Conservation (phyloP, 2,888 invertebrate genomes). For the Drosophila infuscata region DNA sequence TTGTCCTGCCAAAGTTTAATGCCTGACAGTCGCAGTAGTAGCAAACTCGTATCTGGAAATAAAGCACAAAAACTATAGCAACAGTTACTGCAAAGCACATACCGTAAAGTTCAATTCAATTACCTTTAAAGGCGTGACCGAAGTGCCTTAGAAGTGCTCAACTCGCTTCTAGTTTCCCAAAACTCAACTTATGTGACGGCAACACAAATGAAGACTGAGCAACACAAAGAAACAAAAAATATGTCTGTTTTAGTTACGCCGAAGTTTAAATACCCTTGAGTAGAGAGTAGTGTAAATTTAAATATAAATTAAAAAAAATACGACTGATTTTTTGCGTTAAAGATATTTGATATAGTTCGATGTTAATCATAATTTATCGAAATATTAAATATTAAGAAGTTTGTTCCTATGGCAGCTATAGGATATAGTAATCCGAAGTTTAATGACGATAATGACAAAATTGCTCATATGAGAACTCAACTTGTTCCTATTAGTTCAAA, state of each 20-base stretch:
- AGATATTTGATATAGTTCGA: background rate
- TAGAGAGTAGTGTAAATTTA: background rate
- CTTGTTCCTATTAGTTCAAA: background rate
- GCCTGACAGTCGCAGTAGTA: background rate
- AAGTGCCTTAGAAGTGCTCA: conserved; percentile 26
- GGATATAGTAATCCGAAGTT: background rate
- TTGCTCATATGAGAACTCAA: rapidly evolving
- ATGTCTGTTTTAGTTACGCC: background rate
- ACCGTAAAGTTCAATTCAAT: conserved; percentile 39
- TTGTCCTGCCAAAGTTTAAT: background rate
- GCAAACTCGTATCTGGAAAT: background rate
- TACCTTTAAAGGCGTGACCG: conserved; percentile 27
- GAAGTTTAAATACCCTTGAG: background rate
- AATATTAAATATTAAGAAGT: too few species aligned
- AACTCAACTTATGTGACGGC: conserved; percentile 18
- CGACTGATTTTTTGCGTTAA: background rate
- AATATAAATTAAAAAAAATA: rapidly evolving
- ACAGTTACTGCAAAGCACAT: conserved; percentile 3
- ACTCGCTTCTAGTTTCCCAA: conserved; percentile 4
- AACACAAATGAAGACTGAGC: conserved; percentile 11
- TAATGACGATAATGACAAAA: background rate
- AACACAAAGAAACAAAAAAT: conserved; percentile 6
- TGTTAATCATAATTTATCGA: background rate
- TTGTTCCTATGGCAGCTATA: background rate
- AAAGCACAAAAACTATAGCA: conserved; percentile 2